These are phyloP conservation scores for Pegoplata infirma DNA, from an alignment of 2,888 invertebrate genomes.

Conservation along the genomic window DNA sequence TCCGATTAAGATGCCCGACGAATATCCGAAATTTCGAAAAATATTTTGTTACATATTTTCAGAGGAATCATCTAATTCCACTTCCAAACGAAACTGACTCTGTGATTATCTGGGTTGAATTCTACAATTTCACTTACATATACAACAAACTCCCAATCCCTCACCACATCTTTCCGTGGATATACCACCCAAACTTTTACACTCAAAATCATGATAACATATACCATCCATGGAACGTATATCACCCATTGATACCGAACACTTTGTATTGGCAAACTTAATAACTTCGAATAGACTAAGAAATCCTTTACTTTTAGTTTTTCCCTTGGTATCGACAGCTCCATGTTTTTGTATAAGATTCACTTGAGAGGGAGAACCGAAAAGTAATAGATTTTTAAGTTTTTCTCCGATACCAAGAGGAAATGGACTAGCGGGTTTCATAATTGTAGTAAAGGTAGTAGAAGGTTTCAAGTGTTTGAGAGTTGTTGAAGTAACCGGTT, in stretches of 20 bases:
- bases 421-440: constrained; percentile 66
- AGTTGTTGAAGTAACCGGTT: constrained; percentile 23
- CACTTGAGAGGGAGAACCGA: constrained; percentile 71
- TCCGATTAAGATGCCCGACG: too few species aligned
- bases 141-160: constrained; percentile 86
- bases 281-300: constrained; percentile 85
- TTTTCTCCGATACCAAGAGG: constrained; percentile 65
- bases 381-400: constrained; percentile 70
- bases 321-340: constrained; percentile 50
- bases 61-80: too few species aligned
- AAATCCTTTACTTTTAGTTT: constrained; percentile 78
- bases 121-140: constrained; percentile 80
- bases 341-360: constrained; percentile 71
- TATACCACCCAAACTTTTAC: constrained; percentile 81
- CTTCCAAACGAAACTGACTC: too few species aligned
- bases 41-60: too few species aligned
- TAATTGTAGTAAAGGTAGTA: constrained; percentile 69
- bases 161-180: constrained; percentile 85
- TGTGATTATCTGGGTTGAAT: too few species aligned
- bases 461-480: constrained; percentile 28
- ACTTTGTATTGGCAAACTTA: constrained; percentile 83
- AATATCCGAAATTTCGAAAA: too few species aligned
- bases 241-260: constrained; percentile 76
- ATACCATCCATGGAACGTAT: constrained; percentile 83
- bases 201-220: constrained; percentile 85